These are phyloP conservation scores for Bostrychus sinensis DNA, from an alignment of 2,113 vertebrate species.

Conservation along the genomic window DNA sequence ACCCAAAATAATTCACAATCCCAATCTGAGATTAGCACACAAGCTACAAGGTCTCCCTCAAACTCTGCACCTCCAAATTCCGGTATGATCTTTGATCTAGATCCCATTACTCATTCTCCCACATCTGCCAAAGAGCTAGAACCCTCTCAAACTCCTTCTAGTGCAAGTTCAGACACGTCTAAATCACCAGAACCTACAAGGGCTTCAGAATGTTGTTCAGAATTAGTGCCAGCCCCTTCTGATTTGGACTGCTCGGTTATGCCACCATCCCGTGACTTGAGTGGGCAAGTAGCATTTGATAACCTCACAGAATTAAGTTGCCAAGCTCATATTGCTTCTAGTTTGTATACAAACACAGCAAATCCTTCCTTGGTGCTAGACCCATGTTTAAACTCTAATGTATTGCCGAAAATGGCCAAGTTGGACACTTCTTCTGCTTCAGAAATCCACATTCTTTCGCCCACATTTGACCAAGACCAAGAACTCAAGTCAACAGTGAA, in stretches of 20 bases:
- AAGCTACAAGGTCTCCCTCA: no score
- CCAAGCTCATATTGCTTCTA: conserved; percentile 8
- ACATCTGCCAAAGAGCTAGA: not conserved
- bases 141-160: not conserved
- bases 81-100: not conserved
- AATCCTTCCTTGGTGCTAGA: no score
- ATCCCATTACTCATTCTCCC: not conserved
- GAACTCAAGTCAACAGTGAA: no score
- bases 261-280: not conserved
- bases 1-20: no score
- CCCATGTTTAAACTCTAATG: not conserved
- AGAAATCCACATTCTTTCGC: not conserved
- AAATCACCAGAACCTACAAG: not conserved
- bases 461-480: not conserved
- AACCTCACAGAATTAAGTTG: not conserved
- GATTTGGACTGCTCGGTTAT: not conserved
- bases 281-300: no score
- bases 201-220: not conserved
- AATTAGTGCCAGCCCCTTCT: not conserved
- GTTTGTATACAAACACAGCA: not conserved
- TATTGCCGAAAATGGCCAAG: no score
- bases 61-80: not conserved
- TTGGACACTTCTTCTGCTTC: not conserved
- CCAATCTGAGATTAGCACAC: not conserved
- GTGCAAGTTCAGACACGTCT: no score